Base-by-base conservation (phyloP, 2,113 vertebrate species). In the Tachysurus fulvidraco region DNA sequence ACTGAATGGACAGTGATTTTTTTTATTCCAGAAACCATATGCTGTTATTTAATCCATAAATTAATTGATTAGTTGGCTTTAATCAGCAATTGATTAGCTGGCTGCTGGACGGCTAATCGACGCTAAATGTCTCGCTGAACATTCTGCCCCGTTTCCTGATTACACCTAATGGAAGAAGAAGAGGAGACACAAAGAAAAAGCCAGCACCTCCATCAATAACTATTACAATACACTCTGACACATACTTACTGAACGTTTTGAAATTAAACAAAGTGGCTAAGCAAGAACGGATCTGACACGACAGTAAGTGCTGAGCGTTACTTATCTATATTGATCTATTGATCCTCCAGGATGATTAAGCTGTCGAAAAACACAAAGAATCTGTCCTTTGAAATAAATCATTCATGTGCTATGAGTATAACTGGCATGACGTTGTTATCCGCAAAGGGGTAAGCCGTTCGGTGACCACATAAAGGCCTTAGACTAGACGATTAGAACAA, bases 371-470 rank as follows among this genome's bases (percentile, higher is more conserved):
- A 86, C 55, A 8, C 30, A 59, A 36, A 55, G n/a, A 23, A 4
- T 79, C 30, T 23, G 28, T 60, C 11, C 17, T 28, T 57, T 41
- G 21, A 36, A 57, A 11, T 21, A 57, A 79, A 21, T 21, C 30
- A 44, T 81, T 60, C 36, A 60, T 7, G 25, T 28, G 23, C 11
- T 52, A 25, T 79, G 2, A 14, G 16, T 7, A 52, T 0, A 54
- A 79, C 16, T 11, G 46, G 52, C 59, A 65, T 8, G 19, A 23
- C 46, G 54, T 78, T 60, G 77, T 52, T 76, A 44, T 6, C 60
- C 41, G 76, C 46, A 80, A 71, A 86, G 80, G 41, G 79, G 74
- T 52, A 50, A 82, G 62, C 41, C 55, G n/a, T 64, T 64, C 17
- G 54, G 25, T 19, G 28, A 62, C 84, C 74, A 67, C 84, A 80